Percentiles rank a stretch among this genome's conserved stretches.
phyloP scores from a whole-genome alignment of 2,888 invertebrate species.

The Monochamus alternatus region DNA sequence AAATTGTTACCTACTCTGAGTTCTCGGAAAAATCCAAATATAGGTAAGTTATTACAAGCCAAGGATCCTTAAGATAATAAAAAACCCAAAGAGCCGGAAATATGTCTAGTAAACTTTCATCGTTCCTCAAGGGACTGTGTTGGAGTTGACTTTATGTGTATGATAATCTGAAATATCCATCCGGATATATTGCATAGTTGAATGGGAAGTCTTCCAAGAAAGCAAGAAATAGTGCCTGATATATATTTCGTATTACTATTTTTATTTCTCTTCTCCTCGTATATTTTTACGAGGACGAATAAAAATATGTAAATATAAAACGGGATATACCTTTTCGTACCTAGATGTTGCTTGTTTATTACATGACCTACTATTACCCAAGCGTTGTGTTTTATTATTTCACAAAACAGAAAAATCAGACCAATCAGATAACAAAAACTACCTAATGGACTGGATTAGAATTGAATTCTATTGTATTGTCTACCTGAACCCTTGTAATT shows the following conservation, averaged over 20 bases:
- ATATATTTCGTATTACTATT: constrained; percentile 1
- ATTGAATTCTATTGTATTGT: too few species aligned
- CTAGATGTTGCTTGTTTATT: background rate
- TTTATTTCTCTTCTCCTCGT: background rate
- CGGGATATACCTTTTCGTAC: background rate
- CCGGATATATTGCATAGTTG: constrained; percentile 34
- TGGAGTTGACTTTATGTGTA: constrained; percentile 37
- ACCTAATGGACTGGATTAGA: too few species aligned
- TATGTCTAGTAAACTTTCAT: constrained; percentile 33
- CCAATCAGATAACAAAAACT: too few species aligned
- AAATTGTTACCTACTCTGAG: background rate
- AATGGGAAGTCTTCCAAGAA: constrained; percentile 1
- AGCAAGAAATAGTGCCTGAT: background rate
- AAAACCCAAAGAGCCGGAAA: constrained; percentile 33
- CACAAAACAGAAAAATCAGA: background rate
- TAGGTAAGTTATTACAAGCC: constrained; percentile 19
- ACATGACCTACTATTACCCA: background rate
- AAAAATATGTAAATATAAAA: background rate
- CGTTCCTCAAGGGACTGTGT: constrained; percentile 29
- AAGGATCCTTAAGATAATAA: constrained; percentile 31
- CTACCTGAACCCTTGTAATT: too few species aligned
- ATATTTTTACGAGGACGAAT: background rate
- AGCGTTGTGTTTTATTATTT: background rate
- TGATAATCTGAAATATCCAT: constrained; percentile 30
- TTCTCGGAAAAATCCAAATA: background rate